Conservation (phyloP, 2,113 vertebrate species). For the Chaetorhynchus papuensis region DNA sequence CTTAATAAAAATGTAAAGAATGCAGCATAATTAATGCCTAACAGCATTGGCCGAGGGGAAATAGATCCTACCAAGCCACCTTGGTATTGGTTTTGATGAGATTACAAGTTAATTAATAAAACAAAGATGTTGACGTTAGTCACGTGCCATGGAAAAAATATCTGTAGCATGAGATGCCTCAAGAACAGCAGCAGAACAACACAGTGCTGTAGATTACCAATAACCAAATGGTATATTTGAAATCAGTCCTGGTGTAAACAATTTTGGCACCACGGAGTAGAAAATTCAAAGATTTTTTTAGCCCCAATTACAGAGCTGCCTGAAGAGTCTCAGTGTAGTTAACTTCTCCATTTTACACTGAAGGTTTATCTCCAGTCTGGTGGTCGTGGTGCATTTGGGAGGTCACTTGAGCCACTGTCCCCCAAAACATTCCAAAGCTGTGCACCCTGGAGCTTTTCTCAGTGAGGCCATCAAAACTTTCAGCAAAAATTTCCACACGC, state of each 20-base stretch:
- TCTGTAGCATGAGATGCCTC: fast-evolving
- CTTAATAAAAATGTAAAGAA: background rate
- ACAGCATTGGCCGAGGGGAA: background rate
- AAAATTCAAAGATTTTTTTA: background rate
- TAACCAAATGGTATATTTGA: background rate
- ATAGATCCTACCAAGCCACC: background rate
- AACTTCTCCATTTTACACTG: background rate
- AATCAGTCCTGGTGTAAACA: background rate
- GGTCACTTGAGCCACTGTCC: background rate
- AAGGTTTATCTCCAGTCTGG: background rate
- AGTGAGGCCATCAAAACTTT: background rate
- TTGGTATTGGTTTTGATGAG: background rate
- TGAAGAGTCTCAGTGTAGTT: background rate
- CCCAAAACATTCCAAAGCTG: background rate
- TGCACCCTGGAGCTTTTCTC: background rate
- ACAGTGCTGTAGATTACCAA: background rate
- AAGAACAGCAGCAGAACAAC: background rate
- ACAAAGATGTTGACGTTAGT: background rate
- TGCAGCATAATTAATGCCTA: slow-evolving; percentile 15
- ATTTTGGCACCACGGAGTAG: background rate
- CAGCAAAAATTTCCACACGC: background rate
- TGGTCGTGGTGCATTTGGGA: background rate
- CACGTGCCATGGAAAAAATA: background rate
- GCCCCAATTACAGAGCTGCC: background rate
- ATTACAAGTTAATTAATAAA: background rate